A percentile compares a stretch with the other conserved stretches of the same genome.
These are phyloP conservation scores for Halichoeres trimaculatus DNA, from an alignment of 2,113 vertebrate species.

Conservation along the genomic window DNA sequence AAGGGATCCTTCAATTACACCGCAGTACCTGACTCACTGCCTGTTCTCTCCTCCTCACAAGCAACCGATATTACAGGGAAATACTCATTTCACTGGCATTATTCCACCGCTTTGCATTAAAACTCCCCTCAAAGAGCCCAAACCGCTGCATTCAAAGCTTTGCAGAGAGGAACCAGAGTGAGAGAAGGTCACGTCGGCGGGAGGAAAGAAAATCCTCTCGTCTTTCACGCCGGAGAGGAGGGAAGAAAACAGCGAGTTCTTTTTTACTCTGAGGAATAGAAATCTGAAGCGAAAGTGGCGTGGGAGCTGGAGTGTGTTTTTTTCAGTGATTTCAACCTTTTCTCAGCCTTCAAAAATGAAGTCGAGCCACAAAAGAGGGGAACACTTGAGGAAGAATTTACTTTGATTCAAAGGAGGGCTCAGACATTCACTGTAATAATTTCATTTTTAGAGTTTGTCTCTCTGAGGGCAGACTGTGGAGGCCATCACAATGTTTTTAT, in stretches of 20 bases:
- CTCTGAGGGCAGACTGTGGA: too few species aligned
- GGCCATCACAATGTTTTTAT: too few species aligned
- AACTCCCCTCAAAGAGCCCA: conserved; percentile 14
- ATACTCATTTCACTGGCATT: conserved; percentile 44
- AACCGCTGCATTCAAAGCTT: conserved; percentile 12
- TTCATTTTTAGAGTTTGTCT: too few species aligned
- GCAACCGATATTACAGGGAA: conserved; percentile 22
- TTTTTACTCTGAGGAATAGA: conserved; percentile 15
- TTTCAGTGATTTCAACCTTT: neutral
- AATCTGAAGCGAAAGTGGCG: conserved; percentile 1
- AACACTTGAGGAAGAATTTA: neutral
- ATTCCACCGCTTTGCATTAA: conserved; percentile 46
- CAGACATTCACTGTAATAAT: too few species aligned
- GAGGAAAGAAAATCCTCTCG: conserved; percentile 32
- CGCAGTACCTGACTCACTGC: conserved; percentile 17
- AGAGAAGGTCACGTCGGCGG: conserved; percentile 22
- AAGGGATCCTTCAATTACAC: conserved; percentile 47
- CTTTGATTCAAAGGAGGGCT: neutral
- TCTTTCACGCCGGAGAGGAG: conserved; percentile 15
- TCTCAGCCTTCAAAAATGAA: neutral
- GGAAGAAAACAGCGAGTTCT: conserved; percentile 14
- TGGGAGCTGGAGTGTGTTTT: neutral
- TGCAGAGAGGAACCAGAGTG: conserved; percentile 2
- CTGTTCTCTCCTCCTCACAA: conserved; percentile 4
- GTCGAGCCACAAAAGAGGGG: neutral